Evolutionary conservation across 1,140 invertebrate species (phyloP), one percentile per base, ranked within the genome.

Genomic region (Solen grandis): DNA sequence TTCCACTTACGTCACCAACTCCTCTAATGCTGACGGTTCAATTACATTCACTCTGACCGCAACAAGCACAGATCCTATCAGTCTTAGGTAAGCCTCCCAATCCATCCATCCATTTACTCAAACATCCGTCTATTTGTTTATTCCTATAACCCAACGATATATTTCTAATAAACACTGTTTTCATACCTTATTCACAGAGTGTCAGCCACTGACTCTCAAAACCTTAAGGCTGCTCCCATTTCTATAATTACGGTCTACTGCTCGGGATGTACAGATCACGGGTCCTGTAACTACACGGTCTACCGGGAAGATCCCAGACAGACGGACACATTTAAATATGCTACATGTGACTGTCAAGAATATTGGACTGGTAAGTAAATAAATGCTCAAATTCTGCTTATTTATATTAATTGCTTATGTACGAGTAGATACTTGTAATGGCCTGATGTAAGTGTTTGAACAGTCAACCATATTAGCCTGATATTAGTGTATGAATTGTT

Each of bases 281-380:
- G 60, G 5, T 19, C 33, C 13, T 63, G 60, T 36, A 63, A 63
- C 60, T 33, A 35, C 19, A 36, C 3, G 8, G 35, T 36, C 35
- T 22, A 22, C 8, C 29, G 35, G 35, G 35, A 63, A 1, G 29
- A 63, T n/a, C 1, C 2, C 2, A 35, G 60, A 35, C 13, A 27
- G 8, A 63, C 35, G 3, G 60, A 63, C 10, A 63, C 5, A 1
- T 63, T 63, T n/a, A 63, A 63, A 36, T 63, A 36, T 63, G 60
- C 60, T 35, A 63, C 33, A 5, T 80, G 77, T 33, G 10, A 54
- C 14, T 80, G 77, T 38, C 31, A 41, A 19, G 27, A 31, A 0
- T 80, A 80, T 36, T 80, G 69, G 66, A 65, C 66, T 60, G 77
- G 77, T 80, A 63, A 19, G 62, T 50, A n/a, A 10, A n/a, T n/a